Evolutionary conservation across 2,888 invertebrate species (phyloP), one percentile per base, ranked within the genome.

Genomic region (Stegana nigrithorax): DNA sequence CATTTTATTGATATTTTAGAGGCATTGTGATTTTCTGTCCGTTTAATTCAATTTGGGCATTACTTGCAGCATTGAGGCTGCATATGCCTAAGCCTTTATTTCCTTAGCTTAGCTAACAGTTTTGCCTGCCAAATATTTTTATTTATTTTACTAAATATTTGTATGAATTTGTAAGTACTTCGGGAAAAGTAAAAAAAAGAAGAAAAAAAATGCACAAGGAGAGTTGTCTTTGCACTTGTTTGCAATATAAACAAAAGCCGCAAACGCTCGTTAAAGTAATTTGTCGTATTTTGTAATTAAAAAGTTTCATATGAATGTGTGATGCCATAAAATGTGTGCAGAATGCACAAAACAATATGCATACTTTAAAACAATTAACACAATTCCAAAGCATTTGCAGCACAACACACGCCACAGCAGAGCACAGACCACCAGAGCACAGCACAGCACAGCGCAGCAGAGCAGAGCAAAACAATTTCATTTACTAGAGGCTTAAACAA

Each of bases 261-360:
- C 59, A 26, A 69, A 66, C 56, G 66, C 67, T 65, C 73, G 76
- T 70, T 79, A 68, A 79, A 75, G 75, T 72, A 79, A 78, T 75
- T 79, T 75, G 80, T 73, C 78, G 69, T 70, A 63, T 67, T 66
- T 62, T 62, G 72, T 79, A 75, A 75, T 75, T 75, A 79, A 75
- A 75, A 79, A 75, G 67, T 75, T 70, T 64, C 64, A 58, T 73
- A 67, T 70, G 68, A 67, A 64, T 67, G 55, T 66, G 72, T 65
- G 45, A 62, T 66, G 58, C 69, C 67, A 69, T 66, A 64, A 64
- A 67, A 69, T 59, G 62, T 50, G 50, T 26, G 23, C 50, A 50
- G n/a, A n/a, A 50, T 50, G 26, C 50, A 25, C 50, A 50, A 50
- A 50, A 50, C 50, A 50, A 45, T 45, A 45, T 63, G 60, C 58